Conservation (phyloP, 2,888 invertebrate genomes). For the Chrysomela aeneicollis region DNA sequence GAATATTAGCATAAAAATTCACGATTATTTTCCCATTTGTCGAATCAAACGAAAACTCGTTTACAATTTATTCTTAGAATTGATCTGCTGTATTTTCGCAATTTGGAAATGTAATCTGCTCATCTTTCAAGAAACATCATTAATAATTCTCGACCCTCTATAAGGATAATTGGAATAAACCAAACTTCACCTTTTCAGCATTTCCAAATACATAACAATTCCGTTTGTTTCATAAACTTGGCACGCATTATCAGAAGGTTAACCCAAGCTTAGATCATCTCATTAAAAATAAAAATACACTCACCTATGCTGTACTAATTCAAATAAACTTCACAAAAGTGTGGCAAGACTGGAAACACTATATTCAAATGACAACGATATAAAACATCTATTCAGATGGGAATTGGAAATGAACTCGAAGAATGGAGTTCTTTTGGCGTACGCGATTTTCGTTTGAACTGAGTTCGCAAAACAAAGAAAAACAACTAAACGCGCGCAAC, state of each 20-base stretch:
- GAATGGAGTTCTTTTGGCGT: constrained; percentile 19
- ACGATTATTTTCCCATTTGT: too few relatives aligned
- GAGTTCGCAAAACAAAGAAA: constrained; percentile 36
- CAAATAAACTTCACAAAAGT: neutral
- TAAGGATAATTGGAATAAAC: neutral
- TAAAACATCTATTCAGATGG: neutral
- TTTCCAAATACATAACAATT: neutral
- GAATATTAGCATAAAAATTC: too few relatives aligned
- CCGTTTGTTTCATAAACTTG: constrained; percentile 18
- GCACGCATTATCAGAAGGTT: constrained; percentile 26
- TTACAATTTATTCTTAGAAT: too few relatives aligned
- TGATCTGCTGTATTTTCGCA: too few relatives aligned
- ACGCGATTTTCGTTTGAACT: constrained; percentile 31
- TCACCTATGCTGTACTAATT: constrained; percentile 18
- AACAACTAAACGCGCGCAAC: constrained; percentile 36
- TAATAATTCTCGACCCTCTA: neutral
- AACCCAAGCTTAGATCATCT: constrained; percentile 36
- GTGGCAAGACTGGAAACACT: too few relatives aligned
- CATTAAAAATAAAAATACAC: constrained; percentile 32
- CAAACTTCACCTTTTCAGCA: neutral
- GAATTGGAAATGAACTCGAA: neutral
- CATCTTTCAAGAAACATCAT: too few relatives aligned
- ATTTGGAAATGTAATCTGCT: too few relatives aligned
- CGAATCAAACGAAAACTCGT: too few relatives aligned
- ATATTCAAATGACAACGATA: constrained; percentile 6